Evolutionary conservation across 1,140 invertebrate genomes (phyloP).

Genomic region (Pseudomyrmex gracilis): DNA sequence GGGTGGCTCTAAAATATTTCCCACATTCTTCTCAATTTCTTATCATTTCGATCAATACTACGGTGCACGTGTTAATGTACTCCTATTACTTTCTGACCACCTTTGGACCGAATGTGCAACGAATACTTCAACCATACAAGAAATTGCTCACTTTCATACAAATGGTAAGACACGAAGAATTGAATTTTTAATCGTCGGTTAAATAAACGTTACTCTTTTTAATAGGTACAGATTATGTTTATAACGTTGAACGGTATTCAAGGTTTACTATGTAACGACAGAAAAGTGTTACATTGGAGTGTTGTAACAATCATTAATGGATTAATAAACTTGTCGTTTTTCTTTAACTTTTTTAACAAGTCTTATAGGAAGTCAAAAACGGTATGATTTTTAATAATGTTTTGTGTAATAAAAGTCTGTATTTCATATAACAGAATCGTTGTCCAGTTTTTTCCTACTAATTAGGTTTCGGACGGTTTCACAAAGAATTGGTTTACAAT

Average conservation of each 20-base stretch:
- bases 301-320: neutral
- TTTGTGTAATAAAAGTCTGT: too few relatives aligned
- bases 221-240: conserved; percentile 88
- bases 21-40: conserved; percentile 68
- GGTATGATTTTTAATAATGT: neutral
- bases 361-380: conserved; percentile 58
- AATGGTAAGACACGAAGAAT: conserved; percentile 68
- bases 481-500: too few relatives aligned
- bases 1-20: neutral
- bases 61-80: conserved; percentile 82
- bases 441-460: too few relatives aligned
- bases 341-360: conserved; percentile 63
- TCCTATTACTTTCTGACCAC: conserved; percentile 79
- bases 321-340: conserved; percentile 47
- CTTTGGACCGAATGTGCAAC: conserved; percentile 73
- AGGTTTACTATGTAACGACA: conserved; percentile 55
- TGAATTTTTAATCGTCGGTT: neutral
- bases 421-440: too few relatives aligned
- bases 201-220: conserved; percentile 34
- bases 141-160: conserved; percentile 75
- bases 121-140: conserved; percentile 68
- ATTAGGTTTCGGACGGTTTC: too few relatives aligned
- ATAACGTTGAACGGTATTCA: conserved; percentile 87
- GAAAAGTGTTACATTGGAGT: neutral
- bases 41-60: conserved; percentile 73